Evolutionary conservation across 2,797 vertebrate species (phyloP), one percentile per base, ranked within the genome.

Genomic region (Chloroceryle amazona): DNA sequence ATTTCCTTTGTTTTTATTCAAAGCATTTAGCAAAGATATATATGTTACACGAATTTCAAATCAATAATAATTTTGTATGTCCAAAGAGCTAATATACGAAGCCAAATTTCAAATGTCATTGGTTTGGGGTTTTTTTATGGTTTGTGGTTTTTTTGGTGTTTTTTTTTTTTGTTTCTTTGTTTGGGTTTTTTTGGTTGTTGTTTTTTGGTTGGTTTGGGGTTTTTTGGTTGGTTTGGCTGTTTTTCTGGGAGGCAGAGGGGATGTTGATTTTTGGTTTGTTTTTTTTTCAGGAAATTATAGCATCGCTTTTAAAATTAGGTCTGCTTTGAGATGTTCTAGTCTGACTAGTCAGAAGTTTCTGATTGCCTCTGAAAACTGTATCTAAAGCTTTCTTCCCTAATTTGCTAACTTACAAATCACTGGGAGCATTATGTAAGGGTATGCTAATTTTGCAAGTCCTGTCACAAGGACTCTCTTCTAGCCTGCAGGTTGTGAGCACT

Each of bases 361-460:
- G 13, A 5, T 81, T 90, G 19, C 47, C 51, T 65, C 78, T 90
- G 93, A 85, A 92, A 89, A 61, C 37, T 54, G 18, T 33, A 61
- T 70, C 51, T 81, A 71, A 73, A 81, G 49, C 74, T 96, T 96
- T 95, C 63, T 92, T 65, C 65, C 72, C 71, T 82, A 54, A 87
- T 92, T 92, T 82, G 57, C 93, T 60, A 84, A 55, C 86, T 92
- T 80, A 79, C 76, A 90, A 72, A 73, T 91, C 86, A 35, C 74
- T 87, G 60, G 42, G 57, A 85, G 29, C 57, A 35, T 80, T 86
- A 65, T 89, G 71, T 89, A 82, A 81, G 85, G 20, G 6, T 66
- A 86, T 93, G 91, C 78, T 95, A 78, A 94, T 95, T 95, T 72
- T 67, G 55, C 51, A 63, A 79, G 55, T 86, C 71, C 75, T 82